A percentile compares a stretch with the other conserved stretches of the same genome.
phyloP scores from a whole-genome alignment of 2,113 vertebrate species.

The Puffinus mauretanicus region DNA sequence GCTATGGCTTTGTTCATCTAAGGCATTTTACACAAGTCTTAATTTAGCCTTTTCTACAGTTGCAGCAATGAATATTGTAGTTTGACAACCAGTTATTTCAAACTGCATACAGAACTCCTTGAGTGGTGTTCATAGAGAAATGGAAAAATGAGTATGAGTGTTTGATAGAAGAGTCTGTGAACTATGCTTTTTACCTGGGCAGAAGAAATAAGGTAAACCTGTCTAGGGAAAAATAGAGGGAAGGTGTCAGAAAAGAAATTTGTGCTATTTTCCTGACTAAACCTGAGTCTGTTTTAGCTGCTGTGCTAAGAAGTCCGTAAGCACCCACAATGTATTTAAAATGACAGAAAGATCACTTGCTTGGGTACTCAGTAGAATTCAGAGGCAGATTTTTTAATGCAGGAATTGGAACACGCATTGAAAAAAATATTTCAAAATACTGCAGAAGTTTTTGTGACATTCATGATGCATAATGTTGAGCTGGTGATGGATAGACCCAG shows the following conservation, averaged over 20 bases:
- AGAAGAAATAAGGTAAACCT: neutral
- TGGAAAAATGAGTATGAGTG: neutral
- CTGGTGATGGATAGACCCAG: neutral
- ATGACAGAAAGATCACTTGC: neutral
- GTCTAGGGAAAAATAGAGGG: neutral
- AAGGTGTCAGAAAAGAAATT: neutral
- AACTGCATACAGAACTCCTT: neutral
- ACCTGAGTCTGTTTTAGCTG: neutral
- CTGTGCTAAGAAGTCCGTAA: neutral
- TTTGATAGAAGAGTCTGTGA: neutral
- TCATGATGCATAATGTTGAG: neutral
- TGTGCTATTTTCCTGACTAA: neutral
- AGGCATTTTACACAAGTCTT: slow-evolving; percentile 23
- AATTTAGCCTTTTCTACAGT: slow-evolving; percentile 48
- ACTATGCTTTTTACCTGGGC: neutral
- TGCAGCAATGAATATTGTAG: slow-evolving; percentile 6
- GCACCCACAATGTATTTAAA: neutral
- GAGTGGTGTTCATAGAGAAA: neutral
- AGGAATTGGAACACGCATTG: neutral
- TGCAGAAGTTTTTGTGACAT: neutral
- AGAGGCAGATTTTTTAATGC: neutral
- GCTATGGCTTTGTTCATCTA: neutral
- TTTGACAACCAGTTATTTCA: slow-evolving; percentile 62
- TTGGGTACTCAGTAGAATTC: neutral
- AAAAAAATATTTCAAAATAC: neutral